Percentiles rank a stretch among this genome's conserved stretches.
phyloP scores from a whole-genome alignment of 2,888 invertebrate species.

The Poecilus cupreus region DNA sequence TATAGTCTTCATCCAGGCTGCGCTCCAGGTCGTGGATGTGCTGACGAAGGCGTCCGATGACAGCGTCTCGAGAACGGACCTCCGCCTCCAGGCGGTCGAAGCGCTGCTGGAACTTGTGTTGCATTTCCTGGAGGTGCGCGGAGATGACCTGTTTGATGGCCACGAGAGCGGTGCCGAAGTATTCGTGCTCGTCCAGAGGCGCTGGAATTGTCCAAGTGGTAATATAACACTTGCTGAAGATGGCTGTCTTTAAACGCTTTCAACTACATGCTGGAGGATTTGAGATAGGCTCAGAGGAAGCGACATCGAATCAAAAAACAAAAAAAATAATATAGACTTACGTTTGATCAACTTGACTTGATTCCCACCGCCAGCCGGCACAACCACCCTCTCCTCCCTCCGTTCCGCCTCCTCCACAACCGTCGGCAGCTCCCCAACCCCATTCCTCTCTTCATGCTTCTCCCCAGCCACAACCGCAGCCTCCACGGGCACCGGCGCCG shows the following conservation, averaged over 20 bases:
- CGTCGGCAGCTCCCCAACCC: not conserved
- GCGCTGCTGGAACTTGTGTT: conserved; percentile 82
- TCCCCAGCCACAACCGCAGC: conserved; percentile 1
- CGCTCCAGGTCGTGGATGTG: conserved; percentile 82
- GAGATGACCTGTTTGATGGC: conserved; percentile 89
- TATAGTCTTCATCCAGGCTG: conserved; percentile 69
- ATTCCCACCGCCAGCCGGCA: not conserved
- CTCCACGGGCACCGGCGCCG: not conserved
- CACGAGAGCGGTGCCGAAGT: conserved; percentile 85
- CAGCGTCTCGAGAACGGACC: conserved; percentile 86
- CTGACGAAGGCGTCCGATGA: conserved; percentile 85
- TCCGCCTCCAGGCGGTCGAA: conserved; percentile 87
- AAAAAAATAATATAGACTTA: not conserved
- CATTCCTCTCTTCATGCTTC: conserved; percentile 1
- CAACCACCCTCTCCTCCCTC: not conserved
- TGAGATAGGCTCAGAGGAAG: too few relatives aligned
- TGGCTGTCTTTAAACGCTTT: too few relatives aligned
- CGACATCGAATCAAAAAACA: too few relatives aligned
- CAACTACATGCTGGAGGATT: too few relatives aligned
- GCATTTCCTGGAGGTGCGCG: conserved; percentile 82
- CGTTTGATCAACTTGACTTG: conserved; percentile 27
- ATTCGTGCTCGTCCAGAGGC: conserved; percentile 80
- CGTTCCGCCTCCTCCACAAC: not conserved
- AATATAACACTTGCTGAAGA: too few relatives aligned
- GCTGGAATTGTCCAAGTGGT: not conserved